phyloP scores from a whole-genome alignment of 2,888 invertebrate species.

The Parelbella ahira region DNA sequence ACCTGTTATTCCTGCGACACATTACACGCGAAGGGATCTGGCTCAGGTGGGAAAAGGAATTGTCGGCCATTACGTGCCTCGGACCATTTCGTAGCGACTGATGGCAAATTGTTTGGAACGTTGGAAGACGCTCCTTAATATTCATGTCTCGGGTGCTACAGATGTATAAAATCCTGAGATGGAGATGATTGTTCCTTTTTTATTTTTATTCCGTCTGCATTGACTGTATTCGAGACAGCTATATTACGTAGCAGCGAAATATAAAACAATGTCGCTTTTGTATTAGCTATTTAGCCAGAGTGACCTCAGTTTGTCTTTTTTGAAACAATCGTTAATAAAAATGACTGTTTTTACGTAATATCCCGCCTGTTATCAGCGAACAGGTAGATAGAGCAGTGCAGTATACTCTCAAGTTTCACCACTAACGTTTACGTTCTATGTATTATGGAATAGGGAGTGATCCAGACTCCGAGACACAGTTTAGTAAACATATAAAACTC shows the following conservation, averaged over 20 bases:
- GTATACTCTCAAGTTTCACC: no score
- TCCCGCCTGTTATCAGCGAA: no score
- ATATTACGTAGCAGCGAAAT: constrained; percentile 16
- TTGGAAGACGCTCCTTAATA: constrained; percentile 52
- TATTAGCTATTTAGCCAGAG: constrained; percentile 6
- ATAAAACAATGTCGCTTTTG: constrained; percentile 10
- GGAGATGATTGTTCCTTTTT: constrained; percentile 17
- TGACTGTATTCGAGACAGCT: constrained; percentile 9
- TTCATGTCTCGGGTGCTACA: constrained; percentile 51
- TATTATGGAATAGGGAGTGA: no score
- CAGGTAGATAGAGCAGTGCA: no score
- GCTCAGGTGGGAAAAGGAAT: constrained; percentile 15
- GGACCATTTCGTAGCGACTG: constrained; percentile 64
- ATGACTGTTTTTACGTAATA: no score
- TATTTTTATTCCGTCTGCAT: constrained; percentile 13
- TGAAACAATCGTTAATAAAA: no score
- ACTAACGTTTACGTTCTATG: no score
- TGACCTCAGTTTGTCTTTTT: constrained; percentile 3
- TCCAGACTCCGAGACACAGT: no score
- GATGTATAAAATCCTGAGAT: constrained; percentile 17
- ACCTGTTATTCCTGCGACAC: constrained; percentile 14
- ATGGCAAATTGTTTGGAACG: constrained; percentile 62
- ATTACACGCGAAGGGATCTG: constrained; percentile 5
- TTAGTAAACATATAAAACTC: no score
- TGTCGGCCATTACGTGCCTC: constrained; percentile 29